Evolutionary conservation across 37 sponge, comb jelly and placozoan species (phyloP).

Genomic region (Amphimedon queenslandica): DNA sequence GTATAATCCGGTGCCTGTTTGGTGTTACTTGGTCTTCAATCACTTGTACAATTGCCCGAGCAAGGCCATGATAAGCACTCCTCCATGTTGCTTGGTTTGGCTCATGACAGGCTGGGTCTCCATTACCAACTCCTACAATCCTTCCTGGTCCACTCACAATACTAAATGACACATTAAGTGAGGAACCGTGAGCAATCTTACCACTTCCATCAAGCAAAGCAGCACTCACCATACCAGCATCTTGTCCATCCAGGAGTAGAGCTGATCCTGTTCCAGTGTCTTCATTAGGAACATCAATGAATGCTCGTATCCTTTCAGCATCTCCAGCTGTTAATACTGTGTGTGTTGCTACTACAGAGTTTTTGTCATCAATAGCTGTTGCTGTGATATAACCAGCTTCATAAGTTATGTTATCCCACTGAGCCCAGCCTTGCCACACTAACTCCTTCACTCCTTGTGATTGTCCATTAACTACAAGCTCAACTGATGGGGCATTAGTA

Average conservation of each 20-base stretch:
- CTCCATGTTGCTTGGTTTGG: conserved; percentile 59
- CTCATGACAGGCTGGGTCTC: conserved; percentile 61
- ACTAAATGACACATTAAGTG: conserved; percentile 42
- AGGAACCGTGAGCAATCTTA: conserved; percentile 32
- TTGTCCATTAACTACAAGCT: conserved; percentile 45
- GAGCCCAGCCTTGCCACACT: conserved; percentile 47
- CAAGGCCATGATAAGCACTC: conserved; percentile 67
- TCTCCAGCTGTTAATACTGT: conserved; percentile 27
- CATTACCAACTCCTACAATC: conserved; percentile 60
- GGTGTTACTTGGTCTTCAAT: conserved; percentile 28
- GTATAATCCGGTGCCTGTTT: conserved; percentile 30
- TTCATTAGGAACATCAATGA: conserved; percentile 34
- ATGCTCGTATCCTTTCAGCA: conserved; percentile 4
- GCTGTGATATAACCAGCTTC: conserved; percentile 37
- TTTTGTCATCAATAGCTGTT: conserved; percentile 1
- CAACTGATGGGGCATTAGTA: conserved; percentile 52
- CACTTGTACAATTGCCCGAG: conserved; percentile 49
- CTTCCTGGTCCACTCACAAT: conserved; percentile 55
- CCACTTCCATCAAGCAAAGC: conserved; percentile 33
- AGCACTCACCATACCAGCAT: conserved; percentile 56
- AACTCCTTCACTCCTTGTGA: conserved; percentile 22
- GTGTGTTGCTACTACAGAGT: conserved; percentile 35
- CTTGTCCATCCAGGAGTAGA: conserved; percentile 60
- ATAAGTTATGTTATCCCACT: conserved; percentile 25
- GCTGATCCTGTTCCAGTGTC: conserved; percentile 45